Percentiles rank a stretch among this genome's conserved stretches.
These are phyloP conservation scores for Coregonus sp. DNA, from an alignment of 2,797 vertebrate species.

Conservation along the genomic window DNA sequence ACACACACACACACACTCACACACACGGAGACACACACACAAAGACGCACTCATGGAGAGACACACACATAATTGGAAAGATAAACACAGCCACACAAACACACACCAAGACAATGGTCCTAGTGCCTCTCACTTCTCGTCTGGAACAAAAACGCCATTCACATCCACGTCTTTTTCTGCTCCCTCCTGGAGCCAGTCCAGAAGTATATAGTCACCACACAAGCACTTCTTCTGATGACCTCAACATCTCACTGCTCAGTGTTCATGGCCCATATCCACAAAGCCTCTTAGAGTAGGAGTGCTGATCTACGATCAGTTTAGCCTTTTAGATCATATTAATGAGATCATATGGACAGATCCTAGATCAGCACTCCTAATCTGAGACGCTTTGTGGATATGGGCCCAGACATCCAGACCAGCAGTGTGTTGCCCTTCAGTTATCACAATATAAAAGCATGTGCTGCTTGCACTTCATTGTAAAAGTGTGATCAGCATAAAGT, in stretches of 20 bases:
- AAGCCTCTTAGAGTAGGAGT: too few relatives aligned
- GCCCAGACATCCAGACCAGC: background rate
- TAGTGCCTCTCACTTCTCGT: background rate
- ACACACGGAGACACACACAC: constrained; percentile 4
- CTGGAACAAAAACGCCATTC: background rate
- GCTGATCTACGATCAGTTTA: too few relatives aligned
- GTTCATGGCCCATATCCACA: too few relatives aligned
- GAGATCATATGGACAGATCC: too few relatives aligned
- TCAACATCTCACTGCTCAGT: background rate
- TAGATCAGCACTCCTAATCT: too few relatives aligned
- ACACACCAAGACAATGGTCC: constrained; percentile 7
- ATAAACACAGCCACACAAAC: constrained; percentile 15
- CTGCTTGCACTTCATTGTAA: constrained; percentile 1
- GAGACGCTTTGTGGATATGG: too few relatives aligned
- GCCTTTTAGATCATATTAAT: too few relatives aligned
- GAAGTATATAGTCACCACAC: background rate
- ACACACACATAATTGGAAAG: background rate
- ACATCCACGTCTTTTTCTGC: constrained; percentile 13
- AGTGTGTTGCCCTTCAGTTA: background rate
- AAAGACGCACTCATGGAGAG: background rate
- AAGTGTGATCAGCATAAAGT: background rate
- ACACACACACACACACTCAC: background rate
- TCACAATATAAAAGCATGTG: background rate
- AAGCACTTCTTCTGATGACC: background rate
- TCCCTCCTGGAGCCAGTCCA: background rate